phyloP scores from a whole-genome alignment of 2,888 invertebrate genomes.

The Eudemis profundana region DNA sequence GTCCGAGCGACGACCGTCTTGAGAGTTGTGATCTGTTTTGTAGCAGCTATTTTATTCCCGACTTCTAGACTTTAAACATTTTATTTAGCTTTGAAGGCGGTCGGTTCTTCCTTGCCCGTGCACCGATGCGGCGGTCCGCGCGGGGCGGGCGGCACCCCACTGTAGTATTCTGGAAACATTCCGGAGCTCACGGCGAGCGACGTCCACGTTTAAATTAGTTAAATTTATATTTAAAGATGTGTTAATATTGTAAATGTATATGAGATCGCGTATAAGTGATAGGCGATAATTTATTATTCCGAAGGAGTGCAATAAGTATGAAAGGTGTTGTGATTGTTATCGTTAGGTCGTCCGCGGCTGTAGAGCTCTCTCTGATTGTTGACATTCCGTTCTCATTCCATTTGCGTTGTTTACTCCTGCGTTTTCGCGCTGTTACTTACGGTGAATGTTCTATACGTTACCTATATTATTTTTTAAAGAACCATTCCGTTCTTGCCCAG shows the following conservation, averaged over 20 bases:
- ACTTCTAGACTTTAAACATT: constrained; percentile 31
- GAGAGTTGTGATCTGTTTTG: constrained; percentile 41
- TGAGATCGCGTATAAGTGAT: constrained; percentile 76
- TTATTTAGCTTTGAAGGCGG: constrained; percentile 41
- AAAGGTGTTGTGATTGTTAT: constrained; percentile 83
- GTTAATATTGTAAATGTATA: constrained; percentile 85
- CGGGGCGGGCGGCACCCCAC: constrained; percentile 8
- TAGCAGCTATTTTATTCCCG: constrained; percentile 38
- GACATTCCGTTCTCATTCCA: constrained; percentile 77
- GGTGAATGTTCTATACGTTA: constrained; percentile 38
- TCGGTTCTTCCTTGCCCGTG: constrained; percentile 3
- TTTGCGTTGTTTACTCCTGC: constrained; percentile 51
- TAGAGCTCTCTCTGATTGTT: constrained; percentile 68
- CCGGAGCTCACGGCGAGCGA: constrained; percentile 55
- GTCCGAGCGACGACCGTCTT: constrained; percentile 31
- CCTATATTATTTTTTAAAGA: constrained; percentile 36
- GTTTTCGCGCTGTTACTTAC: constrained; percentile 40
- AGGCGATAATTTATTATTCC: constrained; percentile 78
- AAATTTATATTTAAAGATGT: constrained; percentile 83
- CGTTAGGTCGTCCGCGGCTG: constrained; percentile 64
- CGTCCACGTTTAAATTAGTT: constrained; percentile 78
- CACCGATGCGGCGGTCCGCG: constrained; percentile 2
- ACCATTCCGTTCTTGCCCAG: constrained; percentile 36
- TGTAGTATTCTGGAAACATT: constrained; percentile 11
- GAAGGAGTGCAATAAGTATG: constrained; percentile 84